These are phyloP conservation scores for silkworm (Bombyx mori) DNA, from an alignment of 1,140 invertebrate genomes.

Conservation along the genomic window DNA sequence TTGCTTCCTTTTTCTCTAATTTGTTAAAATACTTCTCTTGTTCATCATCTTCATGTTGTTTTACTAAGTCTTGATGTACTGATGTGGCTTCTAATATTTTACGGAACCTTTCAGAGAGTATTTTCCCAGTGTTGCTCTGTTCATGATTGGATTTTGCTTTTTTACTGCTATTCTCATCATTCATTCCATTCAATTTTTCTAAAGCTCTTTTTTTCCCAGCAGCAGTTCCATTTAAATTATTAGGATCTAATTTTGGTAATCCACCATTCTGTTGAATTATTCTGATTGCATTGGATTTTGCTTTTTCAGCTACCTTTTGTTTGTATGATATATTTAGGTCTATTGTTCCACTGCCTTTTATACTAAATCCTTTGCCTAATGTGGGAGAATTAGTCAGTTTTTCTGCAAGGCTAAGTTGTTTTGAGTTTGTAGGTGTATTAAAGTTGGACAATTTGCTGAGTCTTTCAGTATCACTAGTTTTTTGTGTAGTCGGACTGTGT, in stretches of 20 bases:
- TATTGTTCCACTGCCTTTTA: conserved; percentile 68
- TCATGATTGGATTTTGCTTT: conserved; percentile 66
- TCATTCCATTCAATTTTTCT: conserved; percentile 57
- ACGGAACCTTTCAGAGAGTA: conserved; percentile 79
- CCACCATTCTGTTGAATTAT: conserved; percentile 76
- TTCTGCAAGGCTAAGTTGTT: conserved; percentile 33
- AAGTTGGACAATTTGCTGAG: conserved; percentile 69
- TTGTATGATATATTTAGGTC: conserved; percentile 76
- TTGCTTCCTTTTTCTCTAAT: conserved; percentile 89
- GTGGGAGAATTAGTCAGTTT: conserved; percentile 45
- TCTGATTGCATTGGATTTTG: conserved; percentile 79
- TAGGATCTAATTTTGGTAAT: conserved; percentile 79
- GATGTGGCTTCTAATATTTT: conserved; percentile 86
- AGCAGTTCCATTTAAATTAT: conserved; percentile 73
- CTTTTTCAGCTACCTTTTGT: conserved; percentile 70
- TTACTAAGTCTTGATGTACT: conserved; percentile 81
- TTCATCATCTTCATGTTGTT: conserved; percentile 80
- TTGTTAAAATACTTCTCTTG: conserved; percentile 91
- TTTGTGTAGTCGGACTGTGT: conserved; percentile 73
- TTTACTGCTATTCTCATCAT: conserved; percentile 55
- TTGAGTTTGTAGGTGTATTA: conserved; percentile 18
- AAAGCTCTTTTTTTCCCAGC: conserved; percentile 72
- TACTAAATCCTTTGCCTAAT: conserved; percentile 54
- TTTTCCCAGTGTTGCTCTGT: conserved; percentile 47
- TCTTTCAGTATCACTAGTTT: conserved; percentile 74